Evolutionary conservation across 2,797 vertebrate species (phyloP), one percentile per base, ranked within the genome.

Genomic region (Chloroceryle inda): DNA sequence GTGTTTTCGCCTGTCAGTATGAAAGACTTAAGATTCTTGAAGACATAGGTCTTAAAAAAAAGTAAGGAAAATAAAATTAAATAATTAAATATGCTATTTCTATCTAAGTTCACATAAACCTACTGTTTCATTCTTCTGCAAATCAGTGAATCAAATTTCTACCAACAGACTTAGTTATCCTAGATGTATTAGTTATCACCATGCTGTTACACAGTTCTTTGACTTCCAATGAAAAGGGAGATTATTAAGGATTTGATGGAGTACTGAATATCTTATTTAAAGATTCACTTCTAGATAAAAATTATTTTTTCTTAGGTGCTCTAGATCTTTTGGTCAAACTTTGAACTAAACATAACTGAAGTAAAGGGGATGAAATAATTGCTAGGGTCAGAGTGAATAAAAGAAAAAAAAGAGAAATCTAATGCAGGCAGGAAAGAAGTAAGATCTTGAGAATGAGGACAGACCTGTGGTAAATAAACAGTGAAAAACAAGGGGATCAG

Each of bases 61-160:
- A 38, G 9, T n/a, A 61, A 74, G 55, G 23, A 21, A 67, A 56
- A 89, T 13, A 3, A 94, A 92, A 40, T 15, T 40, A 40, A 94
- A 82, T 2, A 59, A 78, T 50, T 75, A 96, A 81, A 13, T 88
- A 13, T 69, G 82, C n/a, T 11, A 14, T 68, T 82, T 95, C 66
- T 63, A 14, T 40, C 44, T 64, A 82, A 61, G 45, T 78, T 97
- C 64, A 59, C 10, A 18, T 64, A 85, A 89, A 18, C 2, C 4
- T 82, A 52, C 31, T 35, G 23, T 44, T 97, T 86, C 22, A 59
- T 52, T 38, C 91, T 94, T 75, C 88, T 85, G n/a, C 17, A 94
- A 81, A 77, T 87, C 44, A 79, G 9, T 75, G 29, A 94, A 67
- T 53, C 50, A 67, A 81, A 69, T 73, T 23, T 42, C 45, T 76